Evolutionary conservation across 1,140 invertebrate genomes (phyloP), one percentile per base, ranked within the genome.

Genomic region (Procambarus clarkii): DNA sequence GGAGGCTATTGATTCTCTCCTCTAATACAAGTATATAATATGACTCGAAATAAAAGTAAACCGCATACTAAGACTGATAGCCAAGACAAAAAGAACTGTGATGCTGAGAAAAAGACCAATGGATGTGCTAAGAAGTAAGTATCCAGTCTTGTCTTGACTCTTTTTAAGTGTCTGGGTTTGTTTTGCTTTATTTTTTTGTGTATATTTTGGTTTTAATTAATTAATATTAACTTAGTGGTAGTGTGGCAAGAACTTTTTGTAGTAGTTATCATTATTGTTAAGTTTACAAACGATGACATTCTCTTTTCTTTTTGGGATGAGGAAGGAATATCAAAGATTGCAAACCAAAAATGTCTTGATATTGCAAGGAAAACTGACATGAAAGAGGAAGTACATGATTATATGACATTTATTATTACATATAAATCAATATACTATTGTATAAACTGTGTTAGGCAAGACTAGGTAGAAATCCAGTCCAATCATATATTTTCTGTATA

Each of bases 11-110:
- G 81, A 83, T 83, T 83, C 58, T 50, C n/a, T 8, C 18, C 11
- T 5, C 44, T 15, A 46, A 69, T 46, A 54, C 11, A 69, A 18
- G 34, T 21, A 45, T 5, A 8, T 11, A 64, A 69, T 64, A 83
- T 83, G 81, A 83, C 81, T 21, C 60, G 60, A 21, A 83, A 83
- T 46, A 83, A 83, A 46, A 69, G 54, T n/a, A 83, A 54, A 83
- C 11, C 13, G 21, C 45, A 69, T 44, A 83, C 69, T 45, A 83
- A 64, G 24, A 34, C 4, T 3, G 60, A 1, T 69, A 69, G 2
- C 8, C 34, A 83, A n/a, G 69, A 34, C 34, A 69, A 69, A 46
- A 83, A 45, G 24, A 83, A 24, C 24, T 45, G 45, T 45, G 24
- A n/a, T 46, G 34, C 69, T 15, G 58, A 83, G 11, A 83, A 69